Evolutionary conservation across 1,140 invertebrate genomes (phyloP), one percentile per base, ranked within the genome.

Genomic region (Drosophila bocki): DNA sequence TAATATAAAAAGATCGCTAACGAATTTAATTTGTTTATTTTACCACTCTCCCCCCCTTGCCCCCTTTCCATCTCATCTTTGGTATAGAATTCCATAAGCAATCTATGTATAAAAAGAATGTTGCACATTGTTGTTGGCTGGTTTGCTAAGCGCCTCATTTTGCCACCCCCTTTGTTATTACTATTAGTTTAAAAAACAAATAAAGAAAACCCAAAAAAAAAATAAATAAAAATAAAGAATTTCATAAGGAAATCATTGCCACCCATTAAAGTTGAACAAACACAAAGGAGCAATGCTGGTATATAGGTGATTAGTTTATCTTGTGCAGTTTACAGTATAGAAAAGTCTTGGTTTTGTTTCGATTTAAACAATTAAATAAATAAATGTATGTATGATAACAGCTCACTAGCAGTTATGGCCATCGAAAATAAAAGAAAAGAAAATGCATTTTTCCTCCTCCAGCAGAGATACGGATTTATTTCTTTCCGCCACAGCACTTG

Each of bases 1-100:
- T 90, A 88, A 88, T 90, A 88, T 90, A 90, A 75, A 78, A 17
- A 88, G 78, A 90, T 65, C 64, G 85, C 81, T 81, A 81, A 85
- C 78, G 74, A 90, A 87, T 86, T 86, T 86, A 87, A 86, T 76
- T 62, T 78, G 82, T 87, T 87, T 82, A 86, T 72, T 82, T 87
- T 77, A 19, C 42, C 19, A 47, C 48, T 15, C 19, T 32, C 22
- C 29, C 35, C 35, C 48, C 41, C 45, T 42, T 39, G 37, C 19
- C 17, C 19, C n/a, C 19, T 54, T 44, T 42, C 60, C 74, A 62
- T 78, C 71, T 45, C 54, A 56, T 37, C 60, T 71, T 86, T 67
- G 80, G 45, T 69, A 61, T 64, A 75, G 63, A 78, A 82, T 78
- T 59, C 58, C 42, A 59, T 61, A 76, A 65, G 59, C 63, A 76